Base-by-base conservation (phyloP, 2,888 invertebrate species). In the Phengaris arion region DNA sequence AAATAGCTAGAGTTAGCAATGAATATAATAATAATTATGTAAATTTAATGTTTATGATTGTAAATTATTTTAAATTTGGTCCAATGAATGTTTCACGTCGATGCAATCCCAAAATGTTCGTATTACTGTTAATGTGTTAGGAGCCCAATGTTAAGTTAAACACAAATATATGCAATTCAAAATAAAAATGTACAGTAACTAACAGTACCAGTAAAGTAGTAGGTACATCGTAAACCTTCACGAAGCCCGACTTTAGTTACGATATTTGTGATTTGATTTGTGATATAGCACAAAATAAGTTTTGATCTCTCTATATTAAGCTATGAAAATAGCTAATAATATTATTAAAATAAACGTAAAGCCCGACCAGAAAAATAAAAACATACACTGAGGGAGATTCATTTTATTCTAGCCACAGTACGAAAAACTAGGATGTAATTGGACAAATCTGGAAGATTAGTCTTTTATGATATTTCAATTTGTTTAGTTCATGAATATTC, bases 91-190 rank as follows among this genome's bases (percentile, higher is more conserved):
- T 64, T 64, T 45, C 51, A 76, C 54, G 57, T 68, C 12, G 10
- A 75, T 72, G 64, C n/a, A 52, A 51, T 55, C 48, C 15, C 15
- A 74, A 55, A 68, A 55, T 69, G 48, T 48, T 69, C 7, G n/a
- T n/a, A 22, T 46, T 35, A 35, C 22, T 64, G 52, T 52, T 15
- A 72, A 35, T 15, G 6, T 76, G 79, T 76, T 79, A 79, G 77
- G 78, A 79, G 78, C 78, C 79, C 80, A 78, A 76, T 77, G 77
- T 77, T 70, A 76, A 78, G 79, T 79, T 80, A 79, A 76, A 77
- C 77, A 78, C 77, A 75, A 76, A 78, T 51, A 77, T 59, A 76
- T 76, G 79, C 78, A 74, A 35, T 74, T 68, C 73, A 64, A 70
- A 75, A 79, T 76, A 64, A 64, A 54, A 22, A 77, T 70, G 54